Base-by-base conservation (phyloP, 1,140 invertebrate genomes). In the Sarcophaga bullata region DNA sequence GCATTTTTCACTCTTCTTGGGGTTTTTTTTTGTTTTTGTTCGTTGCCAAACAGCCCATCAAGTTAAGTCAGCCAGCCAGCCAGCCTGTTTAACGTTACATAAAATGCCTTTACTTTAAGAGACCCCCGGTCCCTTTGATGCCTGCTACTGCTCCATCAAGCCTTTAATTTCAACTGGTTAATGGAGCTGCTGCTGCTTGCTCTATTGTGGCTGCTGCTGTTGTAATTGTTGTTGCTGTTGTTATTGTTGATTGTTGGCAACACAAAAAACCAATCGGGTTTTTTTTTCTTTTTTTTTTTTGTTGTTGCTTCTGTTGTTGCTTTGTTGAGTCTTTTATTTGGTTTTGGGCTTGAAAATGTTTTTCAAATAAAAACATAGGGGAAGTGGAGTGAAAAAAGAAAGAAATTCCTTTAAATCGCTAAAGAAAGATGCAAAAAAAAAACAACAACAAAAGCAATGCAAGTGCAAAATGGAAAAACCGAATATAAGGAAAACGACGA, bases 181-280 rank as follows among this genome's bases (percentile, higher is more conserved):
- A 58, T 58, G 11, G 11, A 13, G n/a, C 52, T 58, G n/a, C 52
- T 52, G 50, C 8, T 10, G 6, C 50, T 13, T 52, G 50, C 50
- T 52, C 1, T 52, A 54, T 58, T 3, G 54, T 13, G 13, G 11
- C 13, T 13, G 11, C 3, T 58, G 13, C 3, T 58, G 54, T 6
- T 58, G 54, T 8, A 15, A 13, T n/a, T 58, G 54, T 6, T 58
- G 54, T 8, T 58, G 54, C 15, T 58, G 15, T 13, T 58, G 54
- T 58, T 58, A n/a, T 58, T 58, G 54, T n/a, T 58, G 15, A 58
- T 58, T 58, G 54, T 58, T 58, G 54, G 54, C 54, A 58, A 58
- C 54, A n/a, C 54, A 58, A n/a, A 58, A 58, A 58, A 52, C 25
- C 25, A 37, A 37, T 37, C 25, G 25, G 25, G 25, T 4, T 37